Conservation (phyloP, 1,140 invertebrate genomes). For the Drosophila nigrodunni region DNA sequence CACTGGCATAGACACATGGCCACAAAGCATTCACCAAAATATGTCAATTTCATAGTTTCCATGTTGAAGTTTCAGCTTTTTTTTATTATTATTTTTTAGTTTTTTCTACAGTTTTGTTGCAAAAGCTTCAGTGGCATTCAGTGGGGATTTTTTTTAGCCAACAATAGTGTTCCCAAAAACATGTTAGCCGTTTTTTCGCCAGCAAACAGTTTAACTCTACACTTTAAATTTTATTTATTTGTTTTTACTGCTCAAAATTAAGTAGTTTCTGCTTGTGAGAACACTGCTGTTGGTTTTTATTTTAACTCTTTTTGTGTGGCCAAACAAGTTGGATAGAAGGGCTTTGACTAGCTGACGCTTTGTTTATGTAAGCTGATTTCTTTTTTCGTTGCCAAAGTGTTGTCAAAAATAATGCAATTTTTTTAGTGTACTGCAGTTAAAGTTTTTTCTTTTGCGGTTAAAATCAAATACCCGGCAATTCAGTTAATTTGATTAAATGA, state of each 20-base stretch:
- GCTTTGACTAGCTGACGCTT: constrained; percentile 24
- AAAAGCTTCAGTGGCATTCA: constrained; percentile 14
- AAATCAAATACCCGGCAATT: constrained; percentile 5
- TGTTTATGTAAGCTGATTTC: constrained; percentile 13
- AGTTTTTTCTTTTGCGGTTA: neutral
- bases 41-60: constrained; percentile 43
- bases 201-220: too few relatives aligned
- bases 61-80: constrained; percentile 15
- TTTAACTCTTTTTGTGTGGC: neutral
- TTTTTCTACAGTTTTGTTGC: neutral
- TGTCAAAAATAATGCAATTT: constrained; percentile 11
- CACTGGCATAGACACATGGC: constrained; percentile 18
- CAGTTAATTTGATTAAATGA: constrained; percentile 74
- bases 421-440: neutral
- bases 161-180: constrained; percentile 2
- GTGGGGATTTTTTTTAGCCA: neutral
- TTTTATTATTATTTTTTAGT: constrained; percentile 11
- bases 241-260: neutral
- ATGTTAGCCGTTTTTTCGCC: neutral
- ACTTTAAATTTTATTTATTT: neutral
- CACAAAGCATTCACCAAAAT: constrained; percentile 43
- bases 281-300: neutral
- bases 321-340: constrained; percentile 6
- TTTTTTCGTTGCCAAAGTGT: constrained; percentile 10
- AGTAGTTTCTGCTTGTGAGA: constrained; percentile 4